Evolutionary conservation across 2,888 invertebrate species (phyloP).

Genomic region (Elysia crispata): DNA sequence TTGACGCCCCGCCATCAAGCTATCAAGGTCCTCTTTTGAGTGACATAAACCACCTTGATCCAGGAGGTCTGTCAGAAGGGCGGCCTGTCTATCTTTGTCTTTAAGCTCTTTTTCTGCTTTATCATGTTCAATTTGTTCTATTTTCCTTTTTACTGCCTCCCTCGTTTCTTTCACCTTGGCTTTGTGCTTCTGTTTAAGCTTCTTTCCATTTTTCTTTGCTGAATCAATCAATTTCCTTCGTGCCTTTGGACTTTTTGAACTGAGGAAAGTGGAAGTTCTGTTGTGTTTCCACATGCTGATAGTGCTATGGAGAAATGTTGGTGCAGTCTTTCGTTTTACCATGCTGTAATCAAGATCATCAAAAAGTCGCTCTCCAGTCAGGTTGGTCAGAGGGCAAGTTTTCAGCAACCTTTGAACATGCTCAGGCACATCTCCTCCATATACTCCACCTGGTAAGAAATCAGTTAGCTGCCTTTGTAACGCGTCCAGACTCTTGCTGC

Average conservation of each 20-base stretch:
- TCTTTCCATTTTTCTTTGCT: slow-evolving; percentile 18
- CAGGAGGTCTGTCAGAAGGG: slow-evolving; percentile 12
- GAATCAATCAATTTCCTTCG: neutral
- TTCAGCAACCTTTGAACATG: slow-evolving; percentile 10
- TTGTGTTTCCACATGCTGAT: slow-evolving; percentile 30
- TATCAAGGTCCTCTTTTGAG: slow-evolving; percentile 7
- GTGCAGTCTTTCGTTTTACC: slow-evolving; percentile 5
- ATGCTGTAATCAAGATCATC: slow-evolving; percentile 31
- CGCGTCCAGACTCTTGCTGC: neutral
- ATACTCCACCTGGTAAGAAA: slow-evolving; percentile 31
- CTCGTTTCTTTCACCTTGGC: slow-evolving; percentile 3
- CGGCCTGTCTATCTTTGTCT: slow-evolving; percentile 13
- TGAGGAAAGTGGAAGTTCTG: neutral
- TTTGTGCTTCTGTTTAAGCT: slow-evolving; percentile 9
- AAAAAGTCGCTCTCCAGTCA: slow-evolving; percentile 27
- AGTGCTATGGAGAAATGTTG: neutral
- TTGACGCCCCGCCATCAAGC: neutral
- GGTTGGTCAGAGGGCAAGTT: slow-evolving; percentile 30
- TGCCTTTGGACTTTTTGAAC: too few relatives aligned
- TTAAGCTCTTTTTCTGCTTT: slow-evolving; percentile 13
- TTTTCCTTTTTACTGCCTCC: slow-evolving; percentile 10
- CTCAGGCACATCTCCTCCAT: slow-evolving; percentile 17
- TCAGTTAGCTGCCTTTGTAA: slow-evolving; percentile 18
- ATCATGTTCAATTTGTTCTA: neutral
- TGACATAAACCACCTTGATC: slow-evolving; percentile 26